phyloP scores from a whole-genome alignment of 2,888 invertebrate species.

The Sminthurinus aureus region DNA sequence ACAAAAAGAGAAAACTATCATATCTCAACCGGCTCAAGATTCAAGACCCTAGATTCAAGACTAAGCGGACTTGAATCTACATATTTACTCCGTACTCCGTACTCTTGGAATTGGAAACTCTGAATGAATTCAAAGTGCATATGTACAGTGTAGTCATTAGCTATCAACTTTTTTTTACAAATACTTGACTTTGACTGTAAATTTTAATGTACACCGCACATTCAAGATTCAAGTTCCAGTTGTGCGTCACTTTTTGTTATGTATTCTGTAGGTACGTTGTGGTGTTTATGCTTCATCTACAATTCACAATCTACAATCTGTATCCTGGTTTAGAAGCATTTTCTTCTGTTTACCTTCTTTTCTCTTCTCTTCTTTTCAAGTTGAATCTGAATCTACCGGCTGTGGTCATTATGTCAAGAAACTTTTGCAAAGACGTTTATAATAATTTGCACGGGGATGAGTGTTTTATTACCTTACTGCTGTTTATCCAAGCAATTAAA shows the following conservation, averaged over 20 bases:
- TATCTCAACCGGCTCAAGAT: not conserved
- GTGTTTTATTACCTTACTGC: not conserved
- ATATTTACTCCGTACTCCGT: not conserved
- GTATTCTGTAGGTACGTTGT: too few relatives aligned
- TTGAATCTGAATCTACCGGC: not conserved
- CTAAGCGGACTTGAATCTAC: not conserved
- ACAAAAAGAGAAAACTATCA: not conserved
- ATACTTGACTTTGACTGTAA: not conserved
- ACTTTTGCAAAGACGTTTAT: not conserved
- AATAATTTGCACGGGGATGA: not conserved
- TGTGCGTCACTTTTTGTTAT: not conserved
- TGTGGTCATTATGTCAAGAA: not conserved
- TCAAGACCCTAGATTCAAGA: not conserved
- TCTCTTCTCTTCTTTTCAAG: not conserved
- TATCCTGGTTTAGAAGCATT: not conserved
- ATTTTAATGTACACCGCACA: not conserved
- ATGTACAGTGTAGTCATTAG: not conserved
- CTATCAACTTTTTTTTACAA: not conserved
- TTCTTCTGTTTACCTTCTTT: not conserved
- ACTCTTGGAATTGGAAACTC: not conserved
- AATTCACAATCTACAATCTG: too few relatives aligned
- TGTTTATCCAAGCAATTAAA: not conserved
- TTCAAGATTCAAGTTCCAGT: not conserved
- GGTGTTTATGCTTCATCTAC: too few relatives aligned
- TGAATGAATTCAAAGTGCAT: not conserved